A percentile compares a stretch with the other conserved stretches of the same genome.
phyloP scores from a whole-genome alignment of 2,113 vertebrate genomes.

The Leptocoma aspasia region DNA sequence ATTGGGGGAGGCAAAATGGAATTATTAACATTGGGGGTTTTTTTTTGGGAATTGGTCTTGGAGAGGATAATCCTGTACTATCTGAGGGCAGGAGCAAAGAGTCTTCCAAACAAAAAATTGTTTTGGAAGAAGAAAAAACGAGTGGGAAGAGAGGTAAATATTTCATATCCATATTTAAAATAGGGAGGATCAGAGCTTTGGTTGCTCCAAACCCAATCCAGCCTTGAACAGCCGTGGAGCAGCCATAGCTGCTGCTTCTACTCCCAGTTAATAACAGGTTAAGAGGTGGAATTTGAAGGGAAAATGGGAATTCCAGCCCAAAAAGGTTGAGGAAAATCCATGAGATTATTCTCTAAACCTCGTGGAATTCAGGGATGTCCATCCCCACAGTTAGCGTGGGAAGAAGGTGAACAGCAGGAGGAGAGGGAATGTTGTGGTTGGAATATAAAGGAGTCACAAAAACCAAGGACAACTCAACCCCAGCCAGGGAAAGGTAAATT shows the following conservation, averaged over 20 bases:
- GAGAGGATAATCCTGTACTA: neutral
- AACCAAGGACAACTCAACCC: neutral
- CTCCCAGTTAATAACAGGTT: neutral
- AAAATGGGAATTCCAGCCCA: neutral
- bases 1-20: rapidly evolving
- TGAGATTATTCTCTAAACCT: too few relatives aligned
- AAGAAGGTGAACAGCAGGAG: neutral
- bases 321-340: rapidly evolving
- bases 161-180: neutral
- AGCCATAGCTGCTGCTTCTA: neutral
- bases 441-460: neutral
- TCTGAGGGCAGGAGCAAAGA: neutral
- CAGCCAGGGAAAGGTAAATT: neutral
- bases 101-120: neutral
- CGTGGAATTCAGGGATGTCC: too few relatives aligned
- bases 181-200: neutral
- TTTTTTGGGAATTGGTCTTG: neutral
- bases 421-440: rapidly evolving
- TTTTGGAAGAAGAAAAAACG: neutral
- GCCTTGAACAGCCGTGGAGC: neutral
- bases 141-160: neutral
- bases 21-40: neutral
- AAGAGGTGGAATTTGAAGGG: neutral
- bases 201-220: neutral
- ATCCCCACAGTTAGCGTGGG: neutral